These are phyloP conservation scores for Aspidiotus rigidus DNA, from an alignment of 2,888 invertebrate species.

Conservation along the genomic window DNA sequence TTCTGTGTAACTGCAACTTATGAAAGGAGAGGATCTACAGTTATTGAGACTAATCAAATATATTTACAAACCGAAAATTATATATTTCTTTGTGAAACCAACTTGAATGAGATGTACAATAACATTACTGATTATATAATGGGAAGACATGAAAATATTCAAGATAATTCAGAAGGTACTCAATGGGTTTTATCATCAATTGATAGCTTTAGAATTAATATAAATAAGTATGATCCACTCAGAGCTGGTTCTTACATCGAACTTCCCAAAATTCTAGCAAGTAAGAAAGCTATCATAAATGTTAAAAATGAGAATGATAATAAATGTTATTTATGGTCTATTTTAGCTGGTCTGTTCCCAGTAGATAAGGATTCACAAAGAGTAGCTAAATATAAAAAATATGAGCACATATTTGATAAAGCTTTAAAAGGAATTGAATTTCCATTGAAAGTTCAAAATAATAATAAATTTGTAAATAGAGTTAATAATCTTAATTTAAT, in stretches of 20 bases:
- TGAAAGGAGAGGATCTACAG: constrained; percentile 1
- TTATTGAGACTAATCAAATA: constrained; percentile 11
- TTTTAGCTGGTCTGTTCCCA: constrained; percentile 7
- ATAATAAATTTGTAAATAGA: constrained; percentile 19
- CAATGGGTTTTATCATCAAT: constrained; percentile 13
- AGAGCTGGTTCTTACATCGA: constrained; percentile 9
- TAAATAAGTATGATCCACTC: constrained; percentile 12
- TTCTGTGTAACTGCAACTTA: constrained; percentile 9
- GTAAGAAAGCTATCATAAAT: constrained; percentile 11
- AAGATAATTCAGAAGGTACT: constrained; percentile 5
- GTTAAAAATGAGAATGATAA: constrained; percentile 10
- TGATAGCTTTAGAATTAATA: constrained; percentile 10
- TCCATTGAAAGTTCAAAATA: constrained; percentile 12
- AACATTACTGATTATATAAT: constrained; percentile 12
- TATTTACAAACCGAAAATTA: constrained; percentile 13
- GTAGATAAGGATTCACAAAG: not conserved
- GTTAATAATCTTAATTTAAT: constrained; percentile 6
- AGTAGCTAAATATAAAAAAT: constrained; percentile 10
- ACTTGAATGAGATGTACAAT: constrained; percentile 8
- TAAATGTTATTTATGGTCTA: constrained; percentile 14
- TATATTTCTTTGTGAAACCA: constrained; percentile 7
- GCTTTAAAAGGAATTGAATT: constrained; percentile 14
- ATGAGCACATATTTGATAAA: constrained; percentile 10
- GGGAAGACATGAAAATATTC: constrained; percentile 15
- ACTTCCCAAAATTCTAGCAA: constrained; percentile 14